Percentiles rank a stretch among this genome's conserved stretches.
Conservation (phyloP, 2,888 invertebrate species). For the Nematopogon swammerdamellus region DNA sequence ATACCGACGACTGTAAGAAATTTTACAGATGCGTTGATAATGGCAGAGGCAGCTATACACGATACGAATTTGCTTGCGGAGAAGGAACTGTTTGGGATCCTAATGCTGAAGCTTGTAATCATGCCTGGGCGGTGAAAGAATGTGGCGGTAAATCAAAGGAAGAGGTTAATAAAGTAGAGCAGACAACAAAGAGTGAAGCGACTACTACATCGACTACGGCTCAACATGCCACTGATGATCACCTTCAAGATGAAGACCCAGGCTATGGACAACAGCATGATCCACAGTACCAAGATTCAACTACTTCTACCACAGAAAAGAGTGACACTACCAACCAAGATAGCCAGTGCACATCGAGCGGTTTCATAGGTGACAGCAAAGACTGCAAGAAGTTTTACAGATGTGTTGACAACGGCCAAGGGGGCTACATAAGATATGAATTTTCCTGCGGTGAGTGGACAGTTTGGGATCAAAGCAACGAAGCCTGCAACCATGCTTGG, state of each 20-base stretch:
- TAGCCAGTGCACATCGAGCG: conserved; percentile 18
- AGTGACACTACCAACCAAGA: background rate
- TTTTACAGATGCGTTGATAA: conserved; percentile 74
- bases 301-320: background rate
- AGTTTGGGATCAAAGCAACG: conserved; percentile 54
- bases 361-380: conserved; percentile 38
- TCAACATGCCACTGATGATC: conserved; percentile 7
- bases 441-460: conserved; percentile 56
- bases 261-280: conserved; percentile 1
- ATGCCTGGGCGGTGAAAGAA: conserved; percentile 51
- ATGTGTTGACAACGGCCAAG: conserved; percentile 41
- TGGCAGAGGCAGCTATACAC: conserved; percentile 56
- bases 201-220: conserved; percentile 3
- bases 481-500: conserved; percentile 53
- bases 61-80: conserved; percentile 70
- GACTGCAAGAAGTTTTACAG: conserved; percentile 59
- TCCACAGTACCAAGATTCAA: background rate
- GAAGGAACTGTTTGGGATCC: conserved; percentile 78
- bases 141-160: conserved; percentile 18
- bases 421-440: conserved; percentile 37
- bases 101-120: conserved; percentile 64
- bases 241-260: background rate
- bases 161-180: background rate
- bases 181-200: conserved; percentile 2
- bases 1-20: conserved; percentile 65